A percentile compares a stretch with the other conserved stretches of the same genome.
These are phyloP conservation scores for Cottus gobio DNA, from an alignment of 2,113 vertebrate species.

Conservation along the genomic window DNA sequence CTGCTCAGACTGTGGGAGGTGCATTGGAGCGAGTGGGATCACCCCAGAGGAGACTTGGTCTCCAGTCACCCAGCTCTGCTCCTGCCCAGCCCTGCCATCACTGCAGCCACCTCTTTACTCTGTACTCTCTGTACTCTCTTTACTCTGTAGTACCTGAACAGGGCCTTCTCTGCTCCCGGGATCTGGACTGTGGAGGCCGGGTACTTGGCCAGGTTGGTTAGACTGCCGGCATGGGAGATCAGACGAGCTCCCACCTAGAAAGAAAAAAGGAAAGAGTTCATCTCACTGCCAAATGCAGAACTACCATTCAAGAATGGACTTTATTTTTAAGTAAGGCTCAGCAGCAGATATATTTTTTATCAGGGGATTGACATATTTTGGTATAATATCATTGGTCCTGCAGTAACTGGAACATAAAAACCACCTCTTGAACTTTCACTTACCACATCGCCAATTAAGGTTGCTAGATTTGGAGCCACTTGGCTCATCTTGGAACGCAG, in stretches of 20 bases:
- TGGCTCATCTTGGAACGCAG: slow-evolving; percentile 95
- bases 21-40: slow-evolving; percentile 77
- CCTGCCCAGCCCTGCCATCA: slow-evolving; percentile 89
- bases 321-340: slow-evolving; percentile 37
- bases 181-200: slow-evolving; percentile 98
- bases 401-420: accelerated
- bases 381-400: slow-evolving; percentile 80
- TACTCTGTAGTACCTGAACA: slow-evolving; percentile 99
- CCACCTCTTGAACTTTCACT: background rate
- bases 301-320: background rate
- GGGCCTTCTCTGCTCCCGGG: slow-evolving; percentile 97
- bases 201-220: slow-evolving; percentile 98
- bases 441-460: slow-evolving; percentile 98
- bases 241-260: slow-evolving; percentile 94
- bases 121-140: too few species aligned
- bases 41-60: slow-evolving; percentile 44
- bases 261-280: background rate
- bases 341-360: slow-evolving; percentile 77
- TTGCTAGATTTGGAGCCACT: slow-evolving; percentile 94
- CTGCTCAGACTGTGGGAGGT: slow-evolving; percentile 88
- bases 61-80: slow-evolving; percentile 79
- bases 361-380: slow-evolving; percentile 92
- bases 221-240: slow-evolving; percentile 96
- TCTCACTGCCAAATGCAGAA: accelerated
- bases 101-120: slow-evolving; percentile 81